Evolutionary conservation across 2,888 invertebrate species (phyloP).

Genomic region (Empis stercorea): DNA sequence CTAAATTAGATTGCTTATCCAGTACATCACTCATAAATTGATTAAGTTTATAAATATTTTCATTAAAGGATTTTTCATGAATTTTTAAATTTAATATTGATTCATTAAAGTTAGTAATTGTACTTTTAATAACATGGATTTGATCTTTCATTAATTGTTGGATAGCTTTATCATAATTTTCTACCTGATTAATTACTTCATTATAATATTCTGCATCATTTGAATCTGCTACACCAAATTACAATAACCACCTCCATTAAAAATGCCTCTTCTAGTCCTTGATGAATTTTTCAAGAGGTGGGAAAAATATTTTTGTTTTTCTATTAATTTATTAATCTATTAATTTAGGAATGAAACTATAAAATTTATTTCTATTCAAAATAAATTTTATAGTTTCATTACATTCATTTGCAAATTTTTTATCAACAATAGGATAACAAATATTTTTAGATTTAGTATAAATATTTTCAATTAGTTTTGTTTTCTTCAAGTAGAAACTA

Average conservation of each 20-base stretch:
- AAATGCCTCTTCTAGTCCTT: conserved; percentile 4
- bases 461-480: background rate
- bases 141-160: conserved; percentile 13
- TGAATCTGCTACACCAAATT: conserved; percentile 5
- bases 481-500: conserved; percentile 2
- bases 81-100: conserved; percentile 10
- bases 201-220: conserved; percentile 12
- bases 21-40: conserved; percentile 7
- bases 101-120: conserved; percentile 14
- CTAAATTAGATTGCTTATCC: background rate
- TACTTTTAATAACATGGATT: conserved; percentile 11
- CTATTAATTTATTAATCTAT: too few species aligned
- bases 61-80: conserved; percentile 13
- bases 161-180: conserved; percentile 10
- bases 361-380: too few species aligned
- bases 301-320: too few species aligned
- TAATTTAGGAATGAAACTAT: too few species aligned
- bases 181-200: conserved; percentile 11
- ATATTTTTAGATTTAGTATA: background rate
- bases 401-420: background rate
- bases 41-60: conserved; percentile 10
- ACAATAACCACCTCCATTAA: background rate
- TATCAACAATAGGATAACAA: background rate
- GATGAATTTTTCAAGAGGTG: too few species aligned
- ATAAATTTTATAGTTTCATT: background rate